phyloP scores from a whole-genome alignment of 1,140 invertebrate species.

The Oscheius sp. region DNA sequence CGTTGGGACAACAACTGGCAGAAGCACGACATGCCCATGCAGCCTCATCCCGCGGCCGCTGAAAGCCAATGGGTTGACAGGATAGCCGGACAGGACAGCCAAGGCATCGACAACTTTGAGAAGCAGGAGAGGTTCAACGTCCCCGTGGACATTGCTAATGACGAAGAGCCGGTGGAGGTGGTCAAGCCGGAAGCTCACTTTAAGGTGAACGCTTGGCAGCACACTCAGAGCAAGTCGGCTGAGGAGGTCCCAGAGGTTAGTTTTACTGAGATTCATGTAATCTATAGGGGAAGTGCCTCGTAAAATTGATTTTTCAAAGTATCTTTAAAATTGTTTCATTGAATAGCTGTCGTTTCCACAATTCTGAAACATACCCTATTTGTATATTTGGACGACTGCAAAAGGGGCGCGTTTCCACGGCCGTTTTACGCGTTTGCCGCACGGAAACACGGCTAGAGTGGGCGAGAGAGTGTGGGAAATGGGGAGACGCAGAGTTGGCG shows the following conservation, averaged over 20 bases:
- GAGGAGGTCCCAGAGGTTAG: not conserved
- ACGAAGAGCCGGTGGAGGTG: conserved; percentile 19
- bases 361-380: no score
- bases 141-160: not conserved
- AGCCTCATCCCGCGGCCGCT: conserved; percentile 18
- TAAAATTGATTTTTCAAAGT: no score
- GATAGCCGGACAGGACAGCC: not conserved
- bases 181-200: not conserved
- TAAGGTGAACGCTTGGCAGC: conserved; percentile 14
- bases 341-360: no score
- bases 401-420: no score
- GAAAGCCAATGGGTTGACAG: conserved; percentile 1
- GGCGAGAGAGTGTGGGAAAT: no score
- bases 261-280: no score
- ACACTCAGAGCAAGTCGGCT: not conserved
- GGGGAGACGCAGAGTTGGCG: no score
- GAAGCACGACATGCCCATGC: conserved; percentile 12
- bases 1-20: not conserved
- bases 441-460: no score
- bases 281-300: no score
- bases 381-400: no score
- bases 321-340: no score
- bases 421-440: no score
- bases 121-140: conserved; percentile 11
- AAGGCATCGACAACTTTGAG: conserved; percentile 14